phyloP scores from a whole-genome alignment of 2,113 vertebrate genomes.

The Saimiri boliviensis region DNA sequence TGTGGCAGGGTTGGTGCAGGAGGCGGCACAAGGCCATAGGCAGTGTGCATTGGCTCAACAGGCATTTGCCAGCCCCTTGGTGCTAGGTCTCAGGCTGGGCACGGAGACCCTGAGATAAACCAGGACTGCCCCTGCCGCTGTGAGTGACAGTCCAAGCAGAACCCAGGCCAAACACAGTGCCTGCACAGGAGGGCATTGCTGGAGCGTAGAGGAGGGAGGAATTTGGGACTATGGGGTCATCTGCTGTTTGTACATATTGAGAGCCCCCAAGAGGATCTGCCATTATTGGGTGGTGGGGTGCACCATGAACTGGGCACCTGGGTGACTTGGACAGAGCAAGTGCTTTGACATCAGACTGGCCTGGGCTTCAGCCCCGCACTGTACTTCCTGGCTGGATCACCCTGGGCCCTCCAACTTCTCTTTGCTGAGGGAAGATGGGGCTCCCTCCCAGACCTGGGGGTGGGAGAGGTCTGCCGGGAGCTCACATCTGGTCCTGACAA shows the following conservation, averaged over 20 bases:
- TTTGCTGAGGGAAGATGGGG: neutral
- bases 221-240: neutral
- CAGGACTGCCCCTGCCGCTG: neutral
- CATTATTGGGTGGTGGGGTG: no score
- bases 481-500: neutral
- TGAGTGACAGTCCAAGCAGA: neutral
- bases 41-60: rapidly evolving
- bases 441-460: neutral
- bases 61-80: no score
- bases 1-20: rapidly evolving
- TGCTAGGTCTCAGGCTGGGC: neutral
- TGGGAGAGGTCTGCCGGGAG: neutral
- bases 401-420: neutral
- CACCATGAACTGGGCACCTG: neutral
- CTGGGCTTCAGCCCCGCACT: neutral
- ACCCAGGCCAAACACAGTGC: neutral
- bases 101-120: neutral
- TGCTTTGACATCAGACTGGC: neutral
- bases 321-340: neutral
- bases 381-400: neutral
- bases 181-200: neutral
- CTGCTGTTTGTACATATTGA: neutral
- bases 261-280: neutral
- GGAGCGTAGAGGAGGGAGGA: neutral
- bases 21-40: rapidly evolving